Conservation (phyloP, 2,113 vertebrate species). For the Ptilorrhoa leucosticta region DNA sequence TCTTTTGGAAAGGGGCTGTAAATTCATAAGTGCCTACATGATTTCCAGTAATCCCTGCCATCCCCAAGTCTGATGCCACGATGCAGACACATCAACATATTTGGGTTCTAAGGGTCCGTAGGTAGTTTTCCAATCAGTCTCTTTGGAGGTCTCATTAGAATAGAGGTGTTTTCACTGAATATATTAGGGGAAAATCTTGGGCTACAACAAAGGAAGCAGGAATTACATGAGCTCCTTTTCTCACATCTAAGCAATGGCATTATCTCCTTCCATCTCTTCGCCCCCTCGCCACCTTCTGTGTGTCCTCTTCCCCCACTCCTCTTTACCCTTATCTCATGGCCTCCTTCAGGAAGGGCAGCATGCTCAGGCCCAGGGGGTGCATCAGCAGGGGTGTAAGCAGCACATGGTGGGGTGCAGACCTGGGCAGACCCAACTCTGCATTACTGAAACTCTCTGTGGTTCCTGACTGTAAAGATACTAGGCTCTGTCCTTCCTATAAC, state of each 20-base stretch:
- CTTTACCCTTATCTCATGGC: neutral
- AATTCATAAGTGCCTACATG: accelerated
- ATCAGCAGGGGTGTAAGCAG: neutral
- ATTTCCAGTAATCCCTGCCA: neutral
- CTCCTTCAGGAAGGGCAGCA: neutral
- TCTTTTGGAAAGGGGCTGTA: neutral
- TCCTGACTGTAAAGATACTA: neutral
- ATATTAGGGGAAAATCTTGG: neutral
- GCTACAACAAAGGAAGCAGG: neutral
- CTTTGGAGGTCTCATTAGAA: neutral
- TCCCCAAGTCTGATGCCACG: accelerated
- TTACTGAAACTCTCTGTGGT: neutral
- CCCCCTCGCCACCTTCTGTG: neutral
- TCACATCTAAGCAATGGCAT: neutral
- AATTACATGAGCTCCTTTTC: neutral
- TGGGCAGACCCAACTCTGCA: neutral
- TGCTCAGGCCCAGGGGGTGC: neutral
- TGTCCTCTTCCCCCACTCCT: neutral
- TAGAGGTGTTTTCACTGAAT: neutral
- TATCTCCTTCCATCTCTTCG: neutral
- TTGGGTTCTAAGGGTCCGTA: neutral
- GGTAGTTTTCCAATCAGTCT: neutral
- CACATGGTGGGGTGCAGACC: accelerated
- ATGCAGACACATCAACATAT: neutral
- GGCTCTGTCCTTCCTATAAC: neutral